These are phyloP conservation scores for Papilio protenor DNA, from an alignment of 2,888 invertebrate genomes.

Conservation along the genomic window DNA sequence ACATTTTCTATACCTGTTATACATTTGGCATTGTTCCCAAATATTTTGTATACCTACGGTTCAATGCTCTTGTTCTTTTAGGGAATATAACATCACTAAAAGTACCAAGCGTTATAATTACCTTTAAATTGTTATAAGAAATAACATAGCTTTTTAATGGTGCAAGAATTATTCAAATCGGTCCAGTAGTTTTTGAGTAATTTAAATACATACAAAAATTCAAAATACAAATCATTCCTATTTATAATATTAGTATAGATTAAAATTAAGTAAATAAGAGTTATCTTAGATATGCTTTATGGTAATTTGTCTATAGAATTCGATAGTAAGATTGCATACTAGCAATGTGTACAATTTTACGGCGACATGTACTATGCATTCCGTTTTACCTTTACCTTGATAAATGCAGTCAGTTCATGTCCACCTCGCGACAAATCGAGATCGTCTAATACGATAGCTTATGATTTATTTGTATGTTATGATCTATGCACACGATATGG, in stretches of 20 bases:
- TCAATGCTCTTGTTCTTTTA: neutral
- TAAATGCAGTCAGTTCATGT: neutral
- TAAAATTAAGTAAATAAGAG: no score
- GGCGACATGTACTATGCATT: neutral
- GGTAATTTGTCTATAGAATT: no score
- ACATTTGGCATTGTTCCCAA: slow-evolving; percentile 3
- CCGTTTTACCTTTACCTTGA: slow-evolving; percentile 10
- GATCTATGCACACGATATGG: slow-evolving; percentile 10
- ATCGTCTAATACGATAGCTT: slow-evolving; percentile 43
- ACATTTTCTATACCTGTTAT: neutral
- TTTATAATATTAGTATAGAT: no score
- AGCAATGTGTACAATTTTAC: neutral
- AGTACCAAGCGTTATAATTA: no score
- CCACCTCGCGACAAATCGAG: slow-evolving; percentile 31
- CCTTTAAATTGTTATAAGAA: no score
- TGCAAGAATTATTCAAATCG: no score
- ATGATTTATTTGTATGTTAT: slow-evolving; percentile 36
- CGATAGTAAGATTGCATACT: neutral
- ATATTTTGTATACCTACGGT: neutral
- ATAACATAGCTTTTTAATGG: no score
- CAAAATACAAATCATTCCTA: no score
- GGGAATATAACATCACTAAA: neutral
- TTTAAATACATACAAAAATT: no score
- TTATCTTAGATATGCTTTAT: no score
- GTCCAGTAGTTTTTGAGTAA: no score